Evolutionary conservation across 2,797 vertebrate species (phyloP).

Genomic region (Micromesistius poutassou): DNA sequence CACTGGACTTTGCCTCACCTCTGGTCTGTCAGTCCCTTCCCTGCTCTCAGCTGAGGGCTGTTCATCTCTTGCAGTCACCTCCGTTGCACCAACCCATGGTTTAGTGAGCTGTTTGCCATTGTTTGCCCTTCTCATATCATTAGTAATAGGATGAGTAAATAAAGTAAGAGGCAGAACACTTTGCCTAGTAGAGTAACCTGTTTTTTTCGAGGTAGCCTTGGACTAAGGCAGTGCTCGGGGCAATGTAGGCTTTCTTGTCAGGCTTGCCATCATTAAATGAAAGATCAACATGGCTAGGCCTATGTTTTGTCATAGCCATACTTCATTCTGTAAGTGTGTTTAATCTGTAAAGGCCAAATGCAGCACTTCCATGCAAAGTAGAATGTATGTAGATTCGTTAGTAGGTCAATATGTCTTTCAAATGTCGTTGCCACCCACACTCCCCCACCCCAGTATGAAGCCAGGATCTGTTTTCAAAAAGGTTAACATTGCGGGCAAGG

Average conservation of each 20-base stretch:
- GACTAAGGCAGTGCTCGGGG: conserved; percentile 39
- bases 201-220: no score
- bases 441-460: conserved; percentile 33
- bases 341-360: conserved; percentile 35
- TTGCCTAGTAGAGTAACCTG: no score
- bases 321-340: conserved; percentile 13
- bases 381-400: conserved; percentile 27
- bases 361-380: conserved; percentile 25
- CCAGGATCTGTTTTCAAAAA: conserved; percentile 43
- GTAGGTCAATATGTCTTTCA: conserved; percentile 19
- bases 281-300: not conserved
- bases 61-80: not conserved
- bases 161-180: not conserved
- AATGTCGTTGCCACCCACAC: conserved; percentile 26
- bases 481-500: conserved; percentile 54
- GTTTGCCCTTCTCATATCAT: not conserved
- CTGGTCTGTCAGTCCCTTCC: conserved; percentile 55
- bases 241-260: conserved; percentile 7
- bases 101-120: not conserved
- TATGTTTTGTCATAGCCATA: not conserved
- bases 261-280: conserved; percentile 4
- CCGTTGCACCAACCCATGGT: not conserved
- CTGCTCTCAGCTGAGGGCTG: conserved; percentile 47
- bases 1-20: conserved; percentile 72
- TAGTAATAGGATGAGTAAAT: not conserved